These are phyloP conservation scores for Sphenodon punctatus DNA, from an alignment of 2,797 vertebrate species.

Conservation along the genomic window DNA sequence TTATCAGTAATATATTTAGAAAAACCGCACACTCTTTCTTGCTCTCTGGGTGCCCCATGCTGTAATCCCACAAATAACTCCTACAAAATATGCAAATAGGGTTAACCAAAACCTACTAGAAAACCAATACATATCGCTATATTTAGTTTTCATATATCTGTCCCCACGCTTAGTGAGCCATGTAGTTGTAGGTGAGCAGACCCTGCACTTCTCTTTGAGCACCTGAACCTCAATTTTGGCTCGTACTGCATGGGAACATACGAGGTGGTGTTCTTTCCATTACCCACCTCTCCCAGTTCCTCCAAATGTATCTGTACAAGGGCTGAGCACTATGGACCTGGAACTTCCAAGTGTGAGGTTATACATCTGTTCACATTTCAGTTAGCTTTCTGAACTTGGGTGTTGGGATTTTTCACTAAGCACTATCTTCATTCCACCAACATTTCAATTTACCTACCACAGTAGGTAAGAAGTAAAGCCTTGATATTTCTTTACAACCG, in stretches of 20 bases:
- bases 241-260: neutral
- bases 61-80: no score
- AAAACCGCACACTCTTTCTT: no score
- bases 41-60: no score
- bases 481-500: no score
- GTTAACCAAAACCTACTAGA: no score
- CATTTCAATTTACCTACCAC: neutral
- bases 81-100: no score
- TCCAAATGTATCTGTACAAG: neutral
- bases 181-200: neutral
- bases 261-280: neutral
- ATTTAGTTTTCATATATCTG: no score
- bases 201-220: neutral
- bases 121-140: no score
- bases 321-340: neutral
- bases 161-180: neutral
- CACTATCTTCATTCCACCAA: neutral
- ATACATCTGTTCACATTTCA: neutral
- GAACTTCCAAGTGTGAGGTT: neutral
- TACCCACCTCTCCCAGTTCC: neutral
- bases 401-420: neutral
- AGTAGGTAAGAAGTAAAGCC: neutral
- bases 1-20: no score
- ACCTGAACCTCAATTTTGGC: neutral
- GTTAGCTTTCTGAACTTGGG: neutral